Evolutionary conservation across 2,888 invertebrate genomes (phyloP), one percentile per base, ranked within the genome.

Genomic region (Rhingia campestris): DNA sequence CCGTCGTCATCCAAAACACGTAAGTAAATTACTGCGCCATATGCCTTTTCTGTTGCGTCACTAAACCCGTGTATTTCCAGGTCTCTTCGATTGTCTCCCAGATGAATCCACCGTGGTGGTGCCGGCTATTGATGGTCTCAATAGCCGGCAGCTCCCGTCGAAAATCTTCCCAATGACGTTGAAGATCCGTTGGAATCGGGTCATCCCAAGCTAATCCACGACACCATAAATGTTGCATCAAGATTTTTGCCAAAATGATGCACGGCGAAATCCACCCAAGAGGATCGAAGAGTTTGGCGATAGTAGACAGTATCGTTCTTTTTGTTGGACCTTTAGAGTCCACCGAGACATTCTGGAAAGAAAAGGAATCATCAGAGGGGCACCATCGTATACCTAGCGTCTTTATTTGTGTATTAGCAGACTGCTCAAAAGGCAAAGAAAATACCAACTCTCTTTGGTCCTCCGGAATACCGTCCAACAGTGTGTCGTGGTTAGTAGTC

Each of bases 211-310:
- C 35, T 7, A 47, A 33, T 4, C 43, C 59, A n/a, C 35, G 22
- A 4, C 33, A 59, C 72, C 43, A 72, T 3, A 72, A 41, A 9
- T 45, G 53, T 32, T 73, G 45, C 54, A 63, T 73, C 30, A 51
- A n/a, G 6, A 59, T n/a, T 35, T 70, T 73, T 5, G 37, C 69
- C 14, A 10, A 43, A 6, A 67, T 43, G 10, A 54, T 45, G 35
- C 54, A 45, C 2, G 70, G 59, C 30, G 41, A 59, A 7, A 43
- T 72, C 61, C 43, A 61, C 4, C 53, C 43, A n/a, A 72, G 59
- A 1, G 14, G 72, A 32, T 72, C 59, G 35, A 72, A 51, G 6
- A 70, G 51, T 33, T 49, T 59, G 6, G 56, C 73, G 4, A 56
- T 64, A 4, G 56, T 64, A 0, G 63, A 73, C 7, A 51, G 33